Evolutionary conservation across 1,140 invertebrate species (phyloP), one percentile per base, ranked within the genome.

Genomic region (Aradophagus sp.): DNA sequence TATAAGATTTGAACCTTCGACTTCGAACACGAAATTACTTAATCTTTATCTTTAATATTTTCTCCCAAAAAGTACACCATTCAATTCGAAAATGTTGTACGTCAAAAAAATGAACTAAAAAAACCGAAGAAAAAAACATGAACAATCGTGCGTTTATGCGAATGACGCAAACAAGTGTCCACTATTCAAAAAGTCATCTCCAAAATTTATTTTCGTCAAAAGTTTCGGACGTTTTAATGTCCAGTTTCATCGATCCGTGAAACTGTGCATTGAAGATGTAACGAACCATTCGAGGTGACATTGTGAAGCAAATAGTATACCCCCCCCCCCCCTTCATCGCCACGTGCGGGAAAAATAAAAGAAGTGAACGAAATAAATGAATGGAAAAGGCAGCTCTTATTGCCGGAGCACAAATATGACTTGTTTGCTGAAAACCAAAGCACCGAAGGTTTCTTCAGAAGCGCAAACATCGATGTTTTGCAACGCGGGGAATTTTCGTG

Each of bases 341-440:
- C 7, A 6, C 3, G 27, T 29, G 27, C 10, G 10, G 10, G 2
- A 29, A 29, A 29, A 29, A 29, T 10, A 29, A 29, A 29, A 6
- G 20, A 23, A 23, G 20, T 4, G 20, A 52, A 19, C 5, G 11
- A 41, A 32, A 32, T 12, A 19, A 27, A 55, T 17, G 12, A 34
- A 36, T 19, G 27, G 20, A 45, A 17, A 47, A 47, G 20, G 32
- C n/a, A 13, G 13, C 36, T 36, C 15, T 59, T 48, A 12, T 58
- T 58, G 1, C 13, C 14, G 26, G 23, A 50, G 23, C 15, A 15
- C 14, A 61, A 50, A 47, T 35, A 35, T 10, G 6, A 17, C 14
- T 52, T 69, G 31, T 69, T 69, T 61, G 35, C 31, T 32, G 56
- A 48, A 55, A 69, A 44, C 15, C 17, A 45, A 53, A 39, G 38